These are phyloP conservation scores for Alfaro cultratus DNA, from an alignment of 2,797 vertebrate genomes.

Conservation along the genomic window DNA sequence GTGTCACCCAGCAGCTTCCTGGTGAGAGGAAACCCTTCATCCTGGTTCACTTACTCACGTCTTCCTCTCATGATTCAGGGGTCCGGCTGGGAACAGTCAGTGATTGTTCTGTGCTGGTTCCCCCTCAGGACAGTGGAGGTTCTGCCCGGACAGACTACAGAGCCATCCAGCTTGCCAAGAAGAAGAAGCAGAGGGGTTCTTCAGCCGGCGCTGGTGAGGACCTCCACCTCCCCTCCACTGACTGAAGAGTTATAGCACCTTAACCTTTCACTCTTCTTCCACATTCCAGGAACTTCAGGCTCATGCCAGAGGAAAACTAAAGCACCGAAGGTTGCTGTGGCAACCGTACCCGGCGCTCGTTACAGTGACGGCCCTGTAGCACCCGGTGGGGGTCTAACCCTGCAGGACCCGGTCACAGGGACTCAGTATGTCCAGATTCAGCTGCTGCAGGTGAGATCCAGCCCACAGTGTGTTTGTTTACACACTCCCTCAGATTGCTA, in stretches of 20 bases:
- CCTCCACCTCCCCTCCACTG: background rate
- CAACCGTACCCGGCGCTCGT: conserved; percentile 61
- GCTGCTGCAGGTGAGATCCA: conserved; percentile 88
- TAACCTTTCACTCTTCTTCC: background rate
- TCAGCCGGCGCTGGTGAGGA: conserved; percentile 62
- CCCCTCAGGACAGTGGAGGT: conserved; percentile 88
- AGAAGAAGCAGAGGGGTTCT: conserved; percentile 89
- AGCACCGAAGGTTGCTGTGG: conserved; percentile 70
- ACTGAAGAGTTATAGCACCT: no score
- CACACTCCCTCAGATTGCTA: background rate
- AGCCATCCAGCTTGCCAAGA: conserved; percentile 94
- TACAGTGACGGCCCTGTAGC: conserved; percentile 78
- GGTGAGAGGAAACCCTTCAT: conserved; percentile 74
- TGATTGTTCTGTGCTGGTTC: background rate
- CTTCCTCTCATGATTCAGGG: background rate
- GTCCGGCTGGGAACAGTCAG: no score
- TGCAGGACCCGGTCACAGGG: conserved; percentile 85
- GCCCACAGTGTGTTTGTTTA: background rate
- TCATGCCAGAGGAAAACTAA: conserved; percentile 85
- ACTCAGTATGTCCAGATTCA: conserved; percentile 92
- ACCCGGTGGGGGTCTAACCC: conserved; percentile 82
- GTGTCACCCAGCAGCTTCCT: conserved; percentile 85
- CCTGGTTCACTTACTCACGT: background rate
- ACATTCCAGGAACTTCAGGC: conserved; percentile 73
- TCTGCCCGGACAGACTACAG: conserved; percentile 97